These are phyloP conservation scores for Erethizon dorsatum DNA, from an alignment of 2,797 vertebrate species.

Conservation along the genomic window DNA sequence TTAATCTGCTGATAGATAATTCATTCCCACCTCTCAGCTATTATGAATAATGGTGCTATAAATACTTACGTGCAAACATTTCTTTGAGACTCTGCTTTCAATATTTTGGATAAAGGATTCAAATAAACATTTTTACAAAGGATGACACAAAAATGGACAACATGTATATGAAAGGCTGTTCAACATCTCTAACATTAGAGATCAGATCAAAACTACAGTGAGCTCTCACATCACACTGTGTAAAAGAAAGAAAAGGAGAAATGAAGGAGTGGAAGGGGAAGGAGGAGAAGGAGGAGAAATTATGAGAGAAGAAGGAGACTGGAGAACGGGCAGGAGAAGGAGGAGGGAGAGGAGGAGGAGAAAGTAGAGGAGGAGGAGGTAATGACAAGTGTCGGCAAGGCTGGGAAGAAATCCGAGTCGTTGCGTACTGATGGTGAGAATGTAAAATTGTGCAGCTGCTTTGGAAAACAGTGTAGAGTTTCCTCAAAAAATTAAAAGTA, in stretches of 20 bases:
- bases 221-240: background rate
- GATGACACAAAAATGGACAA: background rate
- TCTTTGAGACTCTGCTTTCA: background rate
- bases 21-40: background rate
- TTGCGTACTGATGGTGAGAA: background rate
- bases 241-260: background rate
- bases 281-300: background rate
- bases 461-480: background rate
- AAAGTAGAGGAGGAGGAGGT: background rate
- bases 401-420: background rate
- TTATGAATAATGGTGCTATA: background rate
- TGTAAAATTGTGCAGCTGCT: background rate
- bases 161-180: background rate
- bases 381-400: background rate
- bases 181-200: background rate
- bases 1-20: background rate
- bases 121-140: background rate
- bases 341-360: background rate
- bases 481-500: background rate
- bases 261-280: background rate
- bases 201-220: background rate
- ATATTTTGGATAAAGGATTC: constrained; percentile 21
- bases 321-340: background rate
- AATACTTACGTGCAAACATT: background rate
- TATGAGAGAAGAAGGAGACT: background rate